Base-by-base conservation (phyloP, 2,888 invertebrate genomes). In the Endomychus coccineus region DNA sequence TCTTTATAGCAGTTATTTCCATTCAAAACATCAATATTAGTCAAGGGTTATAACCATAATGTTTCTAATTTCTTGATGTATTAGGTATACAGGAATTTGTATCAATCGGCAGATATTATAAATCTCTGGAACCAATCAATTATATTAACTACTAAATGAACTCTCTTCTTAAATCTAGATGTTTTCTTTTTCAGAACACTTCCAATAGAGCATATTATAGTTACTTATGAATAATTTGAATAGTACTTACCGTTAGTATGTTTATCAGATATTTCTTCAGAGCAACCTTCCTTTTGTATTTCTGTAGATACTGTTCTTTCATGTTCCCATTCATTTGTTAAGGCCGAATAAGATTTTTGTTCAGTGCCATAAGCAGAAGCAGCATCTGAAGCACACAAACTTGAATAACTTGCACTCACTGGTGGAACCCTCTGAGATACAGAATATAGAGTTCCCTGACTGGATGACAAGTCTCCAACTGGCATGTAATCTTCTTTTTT, bases 391-490 rank as follows among this genome's bases (percentile, higher is more conserved):
- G 49, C 43, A 35, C 58, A 56, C 22, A 58, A 41, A 44, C 50
- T 58, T 3, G 56, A 54, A 42, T 54, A 62, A 43, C 56, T 61
- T n/a, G 56, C 48, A 38, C 49, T 58, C 9, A 71, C 54, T 43
- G 73, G 70, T 0, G 75, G 73, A 23, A 77, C 58, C 15, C 77
- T 62, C 54, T 77, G 77, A 0, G 76, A 75, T 6, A 77, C 76
- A 0, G 75, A 75, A 50, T 77, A 77, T 12, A 77, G 38, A 28
- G 55, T 49, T 10, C 58, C 56, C 42, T 59, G 59, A 40, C 50
- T 56, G 7, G 55, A 44, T 9, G 58, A 50, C 29, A 55, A 34
- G 9, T 61, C 58, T 38, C 57, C 59, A 3, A 53, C 51, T 53
- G 57, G 58, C 4, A 52, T 48, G 38, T 56, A 60, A 36, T 59